Conservation (phyloP, 2,113 vertebrate genomes). For the Emydocephalus ijimae region DNA sequence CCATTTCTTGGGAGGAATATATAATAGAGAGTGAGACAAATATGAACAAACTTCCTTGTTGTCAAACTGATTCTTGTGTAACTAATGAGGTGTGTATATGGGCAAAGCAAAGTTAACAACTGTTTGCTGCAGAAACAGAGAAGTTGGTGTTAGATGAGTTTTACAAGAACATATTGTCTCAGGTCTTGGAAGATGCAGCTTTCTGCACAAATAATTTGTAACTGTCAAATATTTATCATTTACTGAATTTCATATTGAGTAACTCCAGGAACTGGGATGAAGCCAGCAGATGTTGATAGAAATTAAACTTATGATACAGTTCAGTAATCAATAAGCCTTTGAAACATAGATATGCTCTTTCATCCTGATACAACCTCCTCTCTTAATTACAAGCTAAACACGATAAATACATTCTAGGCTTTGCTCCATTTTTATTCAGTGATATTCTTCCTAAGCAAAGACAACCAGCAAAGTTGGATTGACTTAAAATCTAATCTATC, state of each 20-base stretch:
- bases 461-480: background rate
- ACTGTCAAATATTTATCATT: constrained; percentile 69
- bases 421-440: background rate
- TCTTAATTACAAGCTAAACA: constrained; percentile 19
- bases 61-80: constrained; percentile 38
- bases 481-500: background rate
- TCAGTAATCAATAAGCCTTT: constrained; percentile 49
- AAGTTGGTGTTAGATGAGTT: constrained; percentile 47
- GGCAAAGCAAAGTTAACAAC: constrained; percentile 58
- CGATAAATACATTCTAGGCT: background rate
- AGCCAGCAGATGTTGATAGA: constrained; percentile 67
- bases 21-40: constrained; percentile 45
- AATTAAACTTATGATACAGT: constrained; percentile 68
- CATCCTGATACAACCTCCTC: constrained; percentile 17
- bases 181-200: constrained; percentile 45
- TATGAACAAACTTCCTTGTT: constrained; percentile 28
- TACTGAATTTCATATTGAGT: constrained; percentile 61
- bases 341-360: constrained; percentile 40
- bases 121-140: constrained; percentile 54
- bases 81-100: constrained; percentile 52
- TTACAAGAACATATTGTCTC: constrained; percentile 59
- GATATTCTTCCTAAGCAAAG: background rate
- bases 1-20: constrained; percentile 47
- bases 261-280: constrained; percentile 61
- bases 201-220: constrained; percentile 65